A percentile compares a stretch with the other conserved stretches of the same genome.
Conservation (phyloP, 1,140 invertebrate genomes). For the Tetraneura akinire region DNA sequence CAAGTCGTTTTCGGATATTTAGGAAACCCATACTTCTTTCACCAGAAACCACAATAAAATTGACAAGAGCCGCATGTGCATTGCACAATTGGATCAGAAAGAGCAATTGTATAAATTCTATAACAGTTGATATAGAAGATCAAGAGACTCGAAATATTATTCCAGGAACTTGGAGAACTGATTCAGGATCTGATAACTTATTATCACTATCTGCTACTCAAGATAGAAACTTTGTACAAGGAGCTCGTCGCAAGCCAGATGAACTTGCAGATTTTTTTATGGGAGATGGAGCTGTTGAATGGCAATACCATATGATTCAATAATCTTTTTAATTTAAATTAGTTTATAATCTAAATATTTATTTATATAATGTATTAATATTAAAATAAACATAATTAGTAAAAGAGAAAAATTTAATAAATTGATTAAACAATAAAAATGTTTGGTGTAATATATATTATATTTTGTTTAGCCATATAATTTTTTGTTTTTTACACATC, state of each 20-base stretch:
- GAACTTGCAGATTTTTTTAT: slow-evolving; percentile 52
- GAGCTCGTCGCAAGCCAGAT: slow-evolving; percentile 28
- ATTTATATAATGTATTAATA: background rate
- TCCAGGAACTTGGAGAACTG: slow-evolving; percentile 4
- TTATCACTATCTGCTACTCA: background rate
- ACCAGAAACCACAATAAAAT: slow-evolving; percentile 56
- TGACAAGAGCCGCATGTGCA: slow-evolving; percentile 55
- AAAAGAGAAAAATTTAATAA: too few relatives aligned
- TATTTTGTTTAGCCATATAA: too few relatives aligned
- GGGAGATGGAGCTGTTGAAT: slow-evolving; percentile 50
- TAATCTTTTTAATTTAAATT: background rate
- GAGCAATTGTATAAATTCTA: background rate
- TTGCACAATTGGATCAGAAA: slow-evolving; percentile 56
- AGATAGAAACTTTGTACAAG: background rate
- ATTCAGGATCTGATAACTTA: background rate
- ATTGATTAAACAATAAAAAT: too few relatives aligned
- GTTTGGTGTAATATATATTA: too few relatives aligned
- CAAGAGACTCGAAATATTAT: slow-evolving; percentile 31
- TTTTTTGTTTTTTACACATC: too few relatives aligned
- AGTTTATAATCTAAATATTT: background rate
- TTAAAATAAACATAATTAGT: background rate
- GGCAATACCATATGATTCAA: slow-evolving; percentile 47
- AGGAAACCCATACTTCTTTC: slow-evolving; percentile 56
- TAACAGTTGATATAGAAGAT: slow-evolving; percentile 37
- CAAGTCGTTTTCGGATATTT: slow-evolving; percentile 58